Evolutionary conservation across 2,888 invertebrate species (phyloP).

Genomic region (Lasioglossum calceatum): DNA sequence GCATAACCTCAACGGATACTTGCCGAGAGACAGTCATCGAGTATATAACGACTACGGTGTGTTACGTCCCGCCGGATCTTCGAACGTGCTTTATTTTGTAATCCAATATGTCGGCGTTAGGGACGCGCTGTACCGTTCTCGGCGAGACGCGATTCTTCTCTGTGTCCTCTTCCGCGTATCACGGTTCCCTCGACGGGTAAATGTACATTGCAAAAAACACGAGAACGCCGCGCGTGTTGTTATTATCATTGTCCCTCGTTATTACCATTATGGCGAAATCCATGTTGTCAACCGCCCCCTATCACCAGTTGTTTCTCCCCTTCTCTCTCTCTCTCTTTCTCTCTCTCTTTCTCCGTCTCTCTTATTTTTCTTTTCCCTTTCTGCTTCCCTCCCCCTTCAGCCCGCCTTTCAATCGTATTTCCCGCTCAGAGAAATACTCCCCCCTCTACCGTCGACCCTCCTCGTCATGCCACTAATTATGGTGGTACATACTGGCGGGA

Average conservation of each 20-base stretch:
- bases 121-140: conserved; percentile 67
- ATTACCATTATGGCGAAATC: conserved; percentile 77
- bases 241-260: conserved; percentile 71
- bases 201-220: neutral
- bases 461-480: conserved; percentile 79
- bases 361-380: conserved; percentile 57
- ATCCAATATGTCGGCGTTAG: conserved; percentile 74
- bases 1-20: neutral
- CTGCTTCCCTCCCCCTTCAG: conserved; percentile 51
- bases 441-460: conserved; percentile 48
- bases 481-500: conserved; percentile 76
- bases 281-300: conserved; percentile 78
- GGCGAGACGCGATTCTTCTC: conserved; percentile 22
- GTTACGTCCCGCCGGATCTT: conserved; percentile 62
- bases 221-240: conserved; percentile 70
- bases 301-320: conserved; percentile 65
- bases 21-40: conserved; percentile 13
- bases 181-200: conserved; percentile 5
- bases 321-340: conserved; percentile 61
- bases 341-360: conserved; percentile 52
- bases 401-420: conserved; percentile 74
- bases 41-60: conserved; percentile 21
- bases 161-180: conserved; percentile 5
- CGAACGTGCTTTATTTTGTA: conserved; percentile 71
- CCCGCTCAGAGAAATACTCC: conserved; percentile 69